Evolutionary conservation across 2,113 vertebrate species (phyloP).

Genomic region (Ondatra zibethicus): DNA sequence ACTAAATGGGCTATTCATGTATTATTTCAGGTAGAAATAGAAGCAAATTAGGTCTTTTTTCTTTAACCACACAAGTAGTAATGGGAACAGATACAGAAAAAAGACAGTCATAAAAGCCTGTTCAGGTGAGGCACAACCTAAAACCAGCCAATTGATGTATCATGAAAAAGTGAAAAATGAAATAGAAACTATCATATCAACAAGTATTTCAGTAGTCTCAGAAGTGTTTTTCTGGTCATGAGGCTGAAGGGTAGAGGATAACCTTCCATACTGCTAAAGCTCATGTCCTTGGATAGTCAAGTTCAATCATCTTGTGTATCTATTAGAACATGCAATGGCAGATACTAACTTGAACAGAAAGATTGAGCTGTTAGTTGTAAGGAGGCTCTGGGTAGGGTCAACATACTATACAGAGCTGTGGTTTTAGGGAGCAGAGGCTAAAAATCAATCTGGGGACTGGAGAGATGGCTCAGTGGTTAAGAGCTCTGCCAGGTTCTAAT

Average conservation of each 20-base stretch:
- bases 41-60: neutral
- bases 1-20: neutral
- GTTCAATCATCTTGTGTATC: neutral
- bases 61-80: neutral
- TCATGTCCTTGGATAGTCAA: neutral
- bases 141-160: neutral
- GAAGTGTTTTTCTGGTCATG: neutral
- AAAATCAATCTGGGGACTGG: neutral
- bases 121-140: neutral
- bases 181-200: neutral
- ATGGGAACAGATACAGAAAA: neutral
- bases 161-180: neutral
- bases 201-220: neutral
- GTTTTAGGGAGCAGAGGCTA: conserved; percentile 8
- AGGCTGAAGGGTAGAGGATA: neutral
- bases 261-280: neutral
- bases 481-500: neutral
- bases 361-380: neutral
- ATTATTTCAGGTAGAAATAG: neutral
- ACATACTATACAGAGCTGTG: neutral
- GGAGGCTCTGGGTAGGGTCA: neutral
- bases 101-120: neutral
- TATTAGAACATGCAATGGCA: neutral
- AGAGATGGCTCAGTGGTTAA: neutral
- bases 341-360: neutral